A percentile compares a stretch with the other conserved stretches of the same genome.
phyloP scores from a whole-genome alignment of 2,113 vertebrate species.

The Psittacula cyanocephala region DNA sequence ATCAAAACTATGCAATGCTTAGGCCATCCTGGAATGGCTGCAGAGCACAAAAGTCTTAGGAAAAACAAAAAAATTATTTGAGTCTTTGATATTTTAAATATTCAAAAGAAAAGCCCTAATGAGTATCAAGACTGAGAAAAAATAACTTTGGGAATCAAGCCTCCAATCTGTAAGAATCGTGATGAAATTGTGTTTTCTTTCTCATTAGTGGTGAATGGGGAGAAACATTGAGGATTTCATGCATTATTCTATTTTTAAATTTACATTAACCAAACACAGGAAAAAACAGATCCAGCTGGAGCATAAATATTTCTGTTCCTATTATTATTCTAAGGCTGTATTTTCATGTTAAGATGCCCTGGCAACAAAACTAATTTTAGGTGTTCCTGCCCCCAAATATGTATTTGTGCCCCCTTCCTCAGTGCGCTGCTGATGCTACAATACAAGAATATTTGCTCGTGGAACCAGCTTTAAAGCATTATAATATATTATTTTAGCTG shows the following conservation, averaged over 20 bases:
- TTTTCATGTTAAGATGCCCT: background rate
- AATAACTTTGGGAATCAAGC: background rate
- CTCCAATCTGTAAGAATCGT: background rate
- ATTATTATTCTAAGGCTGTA: background rate
- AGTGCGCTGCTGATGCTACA: background rate
- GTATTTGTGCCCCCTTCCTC: background rate
- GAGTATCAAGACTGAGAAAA: background rate
- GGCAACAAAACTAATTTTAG: constrained; percentile 1
- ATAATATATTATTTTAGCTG: background rate
- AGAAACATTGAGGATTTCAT: background rate
- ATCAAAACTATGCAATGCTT: too few relatives aligned
- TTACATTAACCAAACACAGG: background rate
- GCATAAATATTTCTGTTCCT: background rate
- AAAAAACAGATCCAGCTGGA: background rate
- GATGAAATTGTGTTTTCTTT: background rate
- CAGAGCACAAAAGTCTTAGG: background rate
- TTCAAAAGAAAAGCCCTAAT: background rate
- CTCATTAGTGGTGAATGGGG: background rate
- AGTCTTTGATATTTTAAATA: background rate
- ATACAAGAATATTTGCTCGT: background rate
- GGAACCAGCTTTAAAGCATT: background rate
- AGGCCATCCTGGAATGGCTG: background rate
- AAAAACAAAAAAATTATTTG: background rate
- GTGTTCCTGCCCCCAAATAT: background rate
- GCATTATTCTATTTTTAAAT: constrained; percentile 11